Base-by-base conservation (phyloP, 2,888 invertebrate species). In the Luperina testacea region DNA sequence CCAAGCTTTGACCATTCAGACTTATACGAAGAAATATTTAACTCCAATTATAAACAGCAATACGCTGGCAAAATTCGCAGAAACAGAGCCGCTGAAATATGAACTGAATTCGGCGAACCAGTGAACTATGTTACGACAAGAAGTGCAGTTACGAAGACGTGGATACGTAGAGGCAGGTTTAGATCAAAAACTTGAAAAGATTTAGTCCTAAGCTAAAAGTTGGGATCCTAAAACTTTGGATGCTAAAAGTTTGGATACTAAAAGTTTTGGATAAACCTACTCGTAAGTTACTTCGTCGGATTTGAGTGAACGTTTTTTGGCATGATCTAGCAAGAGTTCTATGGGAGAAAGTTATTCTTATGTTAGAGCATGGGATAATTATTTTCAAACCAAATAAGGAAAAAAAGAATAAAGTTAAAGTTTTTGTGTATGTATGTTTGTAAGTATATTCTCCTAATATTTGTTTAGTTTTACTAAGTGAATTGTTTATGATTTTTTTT, bases 131-230 rank as follows among this genome's bases (percentile, higher is more conserved):
- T 24, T 3, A 27, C 64, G 83, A 83, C 83, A 86, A 77, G 78
- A 67, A n/a, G 13, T 20, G 13, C 6, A 48, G 72, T 61, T 20
- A 51, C 42, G 0, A 2, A 57, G 59, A 67, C 51, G 48, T 69
- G 70, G 68, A 70, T 65, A 63, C 5, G 27, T 11, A 20, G 24
- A 71, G 20, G 64, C 69, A 67, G 72, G 73, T 80, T 77, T 73
- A 80, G 68, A n/a, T 75, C 27, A 8, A 64, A 74, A 79, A 84
- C 42, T 78, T 79, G 11, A 1, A 83, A 76, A 65, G 57, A 78
- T 75, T 72, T n/a, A 45, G 70, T 71, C n/a, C 45, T 75, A 32
- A 83, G 48, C 51, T 45, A 48, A 71, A 85, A 85, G 48, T 80
- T 80, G 6, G 0, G n/a, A 84, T 69, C 64, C 20, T 17, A 63